Evolutionary conservation across 2,113 vertebrate genomes (phyloP).

Genomic region (Sinocyclocheilus rhinocerous): DNA sequence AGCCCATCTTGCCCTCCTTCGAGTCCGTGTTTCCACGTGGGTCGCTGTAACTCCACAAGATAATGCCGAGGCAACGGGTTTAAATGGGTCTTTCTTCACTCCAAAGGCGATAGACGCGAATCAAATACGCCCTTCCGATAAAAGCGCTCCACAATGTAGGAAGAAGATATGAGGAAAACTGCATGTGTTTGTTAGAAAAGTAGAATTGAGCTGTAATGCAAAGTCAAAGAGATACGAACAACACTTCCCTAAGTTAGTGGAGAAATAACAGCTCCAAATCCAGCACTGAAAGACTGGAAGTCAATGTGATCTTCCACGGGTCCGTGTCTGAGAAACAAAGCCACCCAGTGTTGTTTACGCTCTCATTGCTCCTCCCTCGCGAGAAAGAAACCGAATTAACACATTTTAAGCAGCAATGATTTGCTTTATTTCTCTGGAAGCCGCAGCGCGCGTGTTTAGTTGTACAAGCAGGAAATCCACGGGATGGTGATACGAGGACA

Average conservation of each 20-base stretch:
- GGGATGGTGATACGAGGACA: not conserved
- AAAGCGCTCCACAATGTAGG: not conserved
- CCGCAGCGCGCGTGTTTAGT: not conserved
- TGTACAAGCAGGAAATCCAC: not conserved
- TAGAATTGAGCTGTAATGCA: not conserved
- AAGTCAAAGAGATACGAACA: not conserved
- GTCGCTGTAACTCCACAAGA: slow-evolving; percentile 73
- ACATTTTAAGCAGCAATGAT: not conserved
- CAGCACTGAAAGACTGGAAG: not conserved
- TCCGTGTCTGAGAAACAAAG: slow-evolving; percentile 58
- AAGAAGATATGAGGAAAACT: not conserved
- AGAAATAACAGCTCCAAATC: slow-evolving; percentile 35
- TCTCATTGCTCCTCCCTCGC: slow-evolving; percentile 58
- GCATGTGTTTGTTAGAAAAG: slow-evolving; percentile 18
- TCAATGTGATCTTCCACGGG: slow-evolving; percentile 28
- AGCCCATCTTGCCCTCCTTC: slow-evolving; percentile 84
- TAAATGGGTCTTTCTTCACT: slow-evolving; percentile 58
- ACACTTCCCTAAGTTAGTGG: slow-evolving; percentile 19
- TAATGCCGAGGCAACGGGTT: slow-evolving; percentile 63
- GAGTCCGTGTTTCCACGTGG: slow-evolving; percentile 73
- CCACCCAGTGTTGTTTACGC: slow-evolving; percentile 60
- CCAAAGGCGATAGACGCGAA: not conserved
- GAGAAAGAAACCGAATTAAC: slow-evolving; percentile 42
- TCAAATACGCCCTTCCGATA: slow-evolving; percentile 51
- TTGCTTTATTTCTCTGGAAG: not conserved